phyloP scores from a whole-genome alignment of 2,888 invertebrate genomes.

The Dugesia japonica region DNA sequence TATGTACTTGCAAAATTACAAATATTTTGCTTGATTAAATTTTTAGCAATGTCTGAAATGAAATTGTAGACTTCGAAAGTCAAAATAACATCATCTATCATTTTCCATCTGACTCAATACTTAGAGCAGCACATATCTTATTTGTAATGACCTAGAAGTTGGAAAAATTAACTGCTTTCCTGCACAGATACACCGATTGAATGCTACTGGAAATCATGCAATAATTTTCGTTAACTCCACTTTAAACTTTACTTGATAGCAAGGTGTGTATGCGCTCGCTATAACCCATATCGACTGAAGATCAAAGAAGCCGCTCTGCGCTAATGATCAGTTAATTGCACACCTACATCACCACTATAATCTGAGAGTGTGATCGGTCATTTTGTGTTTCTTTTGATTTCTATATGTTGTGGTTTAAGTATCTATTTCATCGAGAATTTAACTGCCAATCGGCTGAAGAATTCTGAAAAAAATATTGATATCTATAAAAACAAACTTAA shows the following conservation, averaged over 20 bases:
- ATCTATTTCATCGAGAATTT: constrained; percentile 20
- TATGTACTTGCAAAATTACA: not conserved
- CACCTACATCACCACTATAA: constrained; percentile 7
- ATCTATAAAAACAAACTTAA: not conserved
- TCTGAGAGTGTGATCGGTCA: constrained; percentile 10
- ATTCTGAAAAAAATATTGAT: constrained; percentile 7
- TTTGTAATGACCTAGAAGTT: constrained; percentile 11
- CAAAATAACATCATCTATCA: not conserved
- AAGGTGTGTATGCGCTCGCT: constrained; percentile 20
- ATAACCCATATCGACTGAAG: constrained; percentile 13
- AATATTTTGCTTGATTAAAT: not conserved
- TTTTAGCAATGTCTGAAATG: not conserved
- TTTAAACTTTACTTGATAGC: not conserved
- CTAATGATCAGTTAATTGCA: constrained; percentile 11
- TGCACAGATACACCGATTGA: not conserved
- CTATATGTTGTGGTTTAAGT: constrained; percentile 3
- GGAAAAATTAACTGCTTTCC: not conserved
- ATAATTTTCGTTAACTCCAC: constrained; percentile 4
- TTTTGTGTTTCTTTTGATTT: constrained; percentile 11
- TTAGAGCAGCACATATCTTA: constrained; percentile 20
- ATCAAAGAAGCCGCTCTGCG: not conserved
- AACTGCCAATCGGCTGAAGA: not conserved
- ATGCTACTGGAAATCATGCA: constrained; percentile 13
- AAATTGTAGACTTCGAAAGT: not conserved
- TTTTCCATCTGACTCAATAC: constrained; percentile 2